Percentiles rank a stretch among this genome's conserved stretches.
These are phyloP conservation scores for Sthenelais limicola DNA, from an alignment of 2,888 invertebrate genomes.

Conservation along the genomic window DNA sequence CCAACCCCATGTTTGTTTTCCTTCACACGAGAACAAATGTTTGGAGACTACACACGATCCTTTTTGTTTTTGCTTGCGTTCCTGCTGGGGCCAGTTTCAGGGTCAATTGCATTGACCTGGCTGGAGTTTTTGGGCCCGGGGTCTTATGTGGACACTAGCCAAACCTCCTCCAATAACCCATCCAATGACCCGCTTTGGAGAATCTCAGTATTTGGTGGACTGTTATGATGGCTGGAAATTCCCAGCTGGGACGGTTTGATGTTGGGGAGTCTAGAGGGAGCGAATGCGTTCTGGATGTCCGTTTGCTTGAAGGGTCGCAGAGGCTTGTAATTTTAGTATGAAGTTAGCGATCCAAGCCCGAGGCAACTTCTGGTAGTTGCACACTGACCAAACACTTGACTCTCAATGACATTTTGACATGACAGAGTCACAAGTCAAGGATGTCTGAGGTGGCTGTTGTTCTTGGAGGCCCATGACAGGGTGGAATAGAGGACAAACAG, in stretches of 20 bases:
- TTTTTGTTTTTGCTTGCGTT: constrained; percentile 20
- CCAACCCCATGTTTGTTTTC: constrained; percentile 26
- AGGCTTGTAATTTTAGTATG: constrained; percentile 23
- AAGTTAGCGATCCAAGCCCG: neutral
- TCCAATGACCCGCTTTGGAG: too few relatives aligned
- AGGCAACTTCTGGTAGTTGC: too few relatives aligned
- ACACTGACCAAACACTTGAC: constrained; percentile 35
- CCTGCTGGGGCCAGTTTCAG: too few relatives aligned
- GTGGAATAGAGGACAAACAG: neutral
- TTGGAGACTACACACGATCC: constrained; percentile 28
- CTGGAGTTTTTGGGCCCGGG: too few relatives aligned
- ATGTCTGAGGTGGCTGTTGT: neutral
- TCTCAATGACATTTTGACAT: constrained; percentile 31
- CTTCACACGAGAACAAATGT: constrained; percentile 19
- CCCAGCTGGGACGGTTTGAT: neutral
- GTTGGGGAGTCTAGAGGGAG: constrained; percentile 10
- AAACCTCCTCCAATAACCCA: too few relatives aligned
- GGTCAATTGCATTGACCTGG: too few relatives aligned
- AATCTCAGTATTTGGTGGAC: too few relatives aligned
- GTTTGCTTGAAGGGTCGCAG: neutral
- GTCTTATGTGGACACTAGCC: too few relatives aligned
- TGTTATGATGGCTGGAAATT: neutral
- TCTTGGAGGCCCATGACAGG: neutral
- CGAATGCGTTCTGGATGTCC: neutral
- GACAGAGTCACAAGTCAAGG: constrained; percentile 20